Evolutionary conservation across 1,140 invertebrate genomes (phyloP).

Genomic region (Bombus superbus): DNA sequence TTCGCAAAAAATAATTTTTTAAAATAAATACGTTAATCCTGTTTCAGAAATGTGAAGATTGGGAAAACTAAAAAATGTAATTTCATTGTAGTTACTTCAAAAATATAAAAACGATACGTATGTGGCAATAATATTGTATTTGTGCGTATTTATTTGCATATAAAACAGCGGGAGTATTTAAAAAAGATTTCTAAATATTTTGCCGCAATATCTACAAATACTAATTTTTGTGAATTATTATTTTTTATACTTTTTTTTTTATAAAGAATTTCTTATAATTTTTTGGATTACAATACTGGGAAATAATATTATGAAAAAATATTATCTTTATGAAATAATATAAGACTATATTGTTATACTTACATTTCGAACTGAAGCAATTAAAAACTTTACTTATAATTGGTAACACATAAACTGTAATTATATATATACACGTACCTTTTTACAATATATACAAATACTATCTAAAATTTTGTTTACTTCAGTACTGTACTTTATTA

Average conservation of each 20-base stretch:
- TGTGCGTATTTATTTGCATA: neutral
- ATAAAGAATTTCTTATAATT: neutral
- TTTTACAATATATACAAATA: slow-evolving; percentile 26
- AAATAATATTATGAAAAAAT: neutral
- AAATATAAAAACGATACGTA: neutral
- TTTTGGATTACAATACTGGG: slow-evolving; percentile 2
- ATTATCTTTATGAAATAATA: neutral
- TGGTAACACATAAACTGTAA: neutral
- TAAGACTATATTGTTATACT: neutral
- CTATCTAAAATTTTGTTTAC: neutral
- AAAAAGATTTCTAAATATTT: neutral
- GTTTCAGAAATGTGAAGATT: slow-evolving; percentile 81
- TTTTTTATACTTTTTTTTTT: neutral
- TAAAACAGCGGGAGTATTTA: slow-evolving; percentile 1
- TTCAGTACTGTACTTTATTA: neutral
- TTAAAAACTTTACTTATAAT: neutral
- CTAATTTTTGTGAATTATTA: neutral
- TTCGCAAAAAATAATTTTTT: neutral
- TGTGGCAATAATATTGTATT: neutral
- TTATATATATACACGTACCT: neutral
- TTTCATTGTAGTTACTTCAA: neutral
- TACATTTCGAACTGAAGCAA: neutral
- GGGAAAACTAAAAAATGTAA: slow-evolving; percentile 65
- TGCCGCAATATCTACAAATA: neutral
- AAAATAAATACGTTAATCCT: slow-evolving; percentile 6